Conservation (phyloP, 2,113 vertebrate genomes). For the Nanorana parkeri region DNA sequence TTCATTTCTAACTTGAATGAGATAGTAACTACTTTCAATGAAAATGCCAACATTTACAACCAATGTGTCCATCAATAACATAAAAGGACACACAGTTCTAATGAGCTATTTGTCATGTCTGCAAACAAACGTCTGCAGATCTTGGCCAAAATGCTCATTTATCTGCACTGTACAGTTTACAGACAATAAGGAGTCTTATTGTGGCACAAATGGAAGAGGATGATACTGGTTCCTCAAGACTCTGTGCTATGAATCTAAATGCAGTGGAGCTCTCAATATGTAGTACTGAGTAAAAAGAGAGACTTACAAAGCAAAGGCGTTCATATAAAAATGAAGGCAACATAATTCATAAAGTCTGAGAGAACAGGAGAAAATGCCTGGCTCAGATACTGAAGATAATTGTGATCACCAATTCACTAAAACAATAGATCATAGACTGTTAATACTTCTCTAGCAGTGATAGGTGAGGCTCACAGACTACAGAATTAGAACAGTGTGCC, state of each 20-base stretch:
- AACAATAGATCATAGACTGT: background rate
- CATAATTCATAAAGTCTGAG: background rate
- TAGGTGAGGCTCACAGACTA: background rate
- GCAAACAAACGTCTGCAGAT: conserved; percentile 12
- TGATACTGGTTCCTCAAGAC: background rate
- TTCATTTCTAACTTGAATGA: background rate
- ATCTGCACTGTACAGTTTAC: conserved; percentile 5
- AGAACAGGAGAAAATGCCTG: background rate
- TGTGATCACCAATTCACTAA: background rate
- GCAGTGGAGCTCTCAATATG: background rate
- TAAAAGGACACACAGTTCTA: conserved; percentile 7
- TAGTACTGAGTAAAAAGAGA: background rate
- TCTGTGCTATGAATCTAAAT: background rate
- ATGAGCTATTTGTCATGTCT: conserved; percentile 39
- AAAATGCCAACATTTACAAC: conserved; percentile 24
- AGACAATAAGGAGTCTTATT: background rate
- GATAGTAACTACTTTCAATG: conserved; percentile 6
- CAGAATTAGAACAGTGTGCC: too few species aligned
- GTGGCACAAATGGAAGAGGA: background rate
- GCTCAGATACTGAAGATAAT: background rate
- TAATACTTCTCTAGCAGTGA: background rate
- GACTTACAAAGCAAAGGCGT: background rate
- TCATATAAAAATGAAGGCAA: background rate
- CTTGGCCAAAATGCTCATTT: conserved; percentile 8
- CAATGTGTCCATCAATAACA: conserved; percentile 5